Evolutionary conservation across 1,140 invertebrate genomes (phyloP).

Genomic region (Caenorhabditis briggsae): DNA sequence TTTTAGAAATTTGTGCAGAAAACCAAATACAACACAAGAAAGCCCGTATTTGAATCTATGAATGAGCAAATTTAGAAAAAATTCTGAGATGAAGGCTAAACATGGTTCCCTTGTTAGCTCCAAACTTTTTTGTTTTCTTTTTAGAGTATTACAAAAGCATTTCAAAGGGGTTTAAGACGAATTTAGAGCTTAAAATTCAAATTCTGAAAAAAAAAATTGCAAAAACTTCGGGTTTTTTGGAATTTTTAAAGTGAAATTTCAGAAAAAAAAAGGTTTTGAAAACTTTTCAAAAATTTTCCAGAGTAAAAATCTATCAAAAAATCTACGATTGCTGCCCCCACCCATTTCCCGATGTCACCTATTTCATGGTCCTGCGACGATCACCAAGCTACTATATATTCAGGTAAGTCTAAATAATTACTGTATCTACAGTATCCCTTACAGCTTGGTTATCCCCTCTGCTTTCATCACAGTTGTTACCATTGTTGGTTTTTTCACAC

Average conservation of each 20-base stretch:
- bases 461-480: slow-evolving; percentile 72
- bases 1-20: too few relatives aligned
- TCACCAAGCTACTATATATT: slow-evolving; percentile 72
- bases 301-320: slow-evolving; percentile 71
- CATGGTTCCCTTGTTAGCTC: too few relatives aligned
- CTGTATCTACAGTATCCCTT: slow-evolving; percentile 2
- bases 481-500: slow-evolving; percentile 73
- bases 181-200: too few relatives aligned
- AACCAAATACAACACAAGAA: too few relatives aligned
- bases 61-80: too few relatives aligned
- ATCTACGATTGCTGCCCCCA: slow-evolving; percentile 70
- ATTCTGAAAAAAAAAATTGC: not conserved
- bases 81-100: too few relatives aligned
- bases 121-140: too few relatives aligned
- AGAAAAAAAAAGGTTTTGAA: too few relatives aligned
- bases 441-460: slow-evolving; percentile 70
- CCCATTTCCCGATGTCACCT: slow-evolving; percentile 72
- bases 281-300: not conserved
- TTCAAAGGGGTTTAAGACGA: too few relatives aligned
- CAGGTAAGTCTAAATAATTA: slow-evolving; percentile 33
- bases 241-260: not conserved
- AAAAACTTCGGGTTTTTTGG: not conserved
- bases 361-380: slow-evolving; percentile 70
- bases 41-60: too few relatives aligned
- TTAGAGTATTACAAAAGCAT: too few relatives aligned